Evolutionary conservation across 2,888 invertebrate genomes (phyloP), one percentile per base, ranked within the genome.

Genomic region (Euspilapteryx auroguttella): DNA sequence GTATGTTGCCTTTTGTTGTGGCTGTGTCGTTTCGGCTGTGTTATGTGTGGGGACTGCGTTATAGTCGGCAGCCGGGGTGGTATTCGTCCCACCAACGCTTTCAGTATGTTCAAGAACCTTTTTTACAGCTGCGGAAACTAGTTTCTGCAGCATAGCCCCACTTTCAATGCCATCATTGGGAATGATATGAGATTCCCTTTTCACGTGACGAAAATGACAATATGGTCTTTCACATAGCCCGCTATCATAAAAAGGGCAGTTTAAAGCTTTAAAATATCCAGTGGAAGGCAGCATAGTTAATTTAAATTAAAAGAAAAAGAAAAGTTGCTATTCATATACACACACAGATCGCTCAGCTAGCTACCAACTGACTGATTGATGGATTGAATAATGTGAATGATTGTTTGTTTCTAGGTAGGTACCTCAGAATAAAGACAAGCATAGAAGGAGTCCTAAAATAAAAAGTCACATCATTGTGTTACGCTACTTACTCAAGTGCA

Each of bases 131-230:
- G 80, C 81, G 17, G 81, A 79, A 24, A 82, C 80, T 35, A 82
- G 51, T 49, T 80, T 78, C 40, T 80, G 78, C 35, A 82, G 47
- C 39, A 78, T 77, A 34, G 73, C 69, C 36, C 73, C 63, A 59
- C 66, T 65, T 43, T 78, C 64, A 34, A 77, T 49, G 24, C 63
- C 62, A 32, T 69, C 63, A 36, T 58, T 58, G 34, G 47, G 35
- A 32, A 59, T 49, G 38, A 56, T 64, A 35, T 57, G 57, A 34
- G 49, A 45, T 77, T 89, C 89, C 75, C 83, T 86, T 49, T 82
- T 86, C 40, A 82, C 79, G 64, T 95, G 95, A 50, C 89, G 85
- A 62, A 89, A 95, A 69, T 94, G 94, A 69, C 95, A 95, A 64
- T 94, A 92, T 12, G 94, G 93, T 46, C 95, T 79, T 41, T 87